Base-by-base conservation (phyloP, 2,113 vertebrate species). In the Pogonocichla stellata region DNA sequence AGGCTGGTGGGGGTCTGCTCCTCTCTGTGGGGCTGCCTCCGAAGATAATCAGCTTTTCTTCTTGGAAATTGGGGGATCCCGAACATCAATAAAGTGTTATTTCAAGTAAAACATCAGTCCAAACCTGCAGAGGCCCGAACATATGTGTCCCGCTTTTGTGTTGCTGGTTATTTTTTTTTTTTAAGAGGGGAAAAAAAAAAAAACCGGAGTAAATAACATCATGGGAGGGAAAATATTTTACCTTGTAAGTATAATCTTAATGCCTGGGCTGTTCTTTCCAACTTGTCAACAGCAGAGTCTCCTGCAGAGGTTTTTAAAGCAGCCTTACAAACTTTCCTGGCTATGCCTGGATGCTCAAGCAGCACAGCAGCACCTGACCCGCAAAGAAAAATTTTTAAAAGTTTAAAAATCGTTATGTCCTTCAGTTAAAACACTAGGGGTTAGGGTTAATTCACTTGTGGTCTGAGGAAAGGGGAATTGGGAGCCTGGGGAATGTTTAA, bases 11-110 rank as follows among this genome's bases (percentile, higher is more conserved):
- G 97, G 92, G 95, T 91, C 94, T 95, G 92, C 89, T 78, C 38
- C 12, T 89, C 92, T 96, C 42, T 72, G 31, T 29, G 26, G 91
- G 77, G 11, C 91, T 86, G 93, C 94, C 74, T 60, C 96, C 96
- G 90, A 95, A 91, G 93, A 96, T 97, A 97, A 97, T 96, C 88
- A 94, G 95, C 96, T 97, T 97, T 98, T 96, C 97, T 96, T 65
- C 90, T 96, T 95, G 92, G 90, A 96, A 96, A 97, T 71, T 69
- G 83, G 96, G 95, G 92, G 53, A 91, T 87, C 95, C 88, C 89
- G 14, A 60, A 71, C 91, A 79, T 72, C 92, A 56, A 67, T 84
- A 69, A 88, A 82, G 81, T 83, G 89, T 78, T 90, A 75, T 80
- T 96, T 93, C 94, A 92, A 85, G 82, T 78, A 93, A 95, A 93